Evolutionary conservation across 2,797 vertebrate species (phyloP).

Genomic region (Channa striata): DNA sequence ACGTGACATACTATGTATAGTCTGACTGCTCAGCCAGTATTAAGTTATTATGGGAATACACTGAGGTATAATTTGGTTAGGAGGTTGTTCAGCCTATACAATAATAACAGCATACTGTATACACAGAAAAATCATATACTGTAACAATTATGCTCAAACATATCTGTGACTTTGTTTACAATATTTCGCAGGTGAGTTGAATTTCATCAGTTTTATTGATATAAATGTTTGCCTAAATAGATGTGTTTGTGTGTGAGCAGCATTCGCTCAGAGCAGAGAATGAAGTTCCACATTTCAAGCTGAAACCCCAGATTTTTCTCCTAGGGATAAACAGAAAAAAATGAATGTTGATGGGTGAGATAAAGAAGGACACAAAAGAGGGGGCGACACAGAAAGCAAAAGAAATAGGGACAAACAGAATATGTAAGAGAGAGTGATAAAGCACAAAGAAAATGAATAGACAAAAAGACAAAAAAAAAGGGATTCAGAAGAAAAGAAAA

Average conservation of each 20-base stretch:
- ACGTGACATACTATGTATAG: conserved; percentile 65
- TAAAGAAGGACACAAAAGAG: conserved; percentile 10
- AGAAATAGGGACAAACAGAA: conserved; percentile 3
- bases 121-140: neutral
- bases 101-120: neutral
- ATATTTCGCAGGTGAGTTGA: neutral
- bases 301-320: conserved; percentile 27
- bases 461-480: neutral
- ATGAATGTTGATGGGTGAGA: conserved; percentile 34
- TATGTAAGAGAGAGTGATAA: neutral
- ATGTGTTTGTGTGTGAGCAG: no score
- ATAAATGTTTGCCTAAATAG: neutral
- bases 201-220: neutral
- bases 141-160: neutral
- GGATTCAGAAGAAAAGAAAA: conserved; percentile 17
- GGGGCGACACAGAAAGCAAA: neutral
- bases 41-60: conserved; percentile 49
- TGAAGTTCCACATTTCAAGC: conserved; percentile 21
- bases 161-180: no score
- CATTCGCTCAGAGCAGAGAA: neutral
- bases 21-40: conserved; percentile 44
- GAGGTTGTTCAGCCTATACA: conserved; percentile 12
- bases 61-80: conserved; percentile 38
- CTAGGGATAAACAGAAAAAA: conserved; percentile 10
- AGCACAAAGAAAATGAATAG: neutral